Conservation (phyloP, 2,888 invertebrate genomes). For the Eristalis tenax region DNA sequence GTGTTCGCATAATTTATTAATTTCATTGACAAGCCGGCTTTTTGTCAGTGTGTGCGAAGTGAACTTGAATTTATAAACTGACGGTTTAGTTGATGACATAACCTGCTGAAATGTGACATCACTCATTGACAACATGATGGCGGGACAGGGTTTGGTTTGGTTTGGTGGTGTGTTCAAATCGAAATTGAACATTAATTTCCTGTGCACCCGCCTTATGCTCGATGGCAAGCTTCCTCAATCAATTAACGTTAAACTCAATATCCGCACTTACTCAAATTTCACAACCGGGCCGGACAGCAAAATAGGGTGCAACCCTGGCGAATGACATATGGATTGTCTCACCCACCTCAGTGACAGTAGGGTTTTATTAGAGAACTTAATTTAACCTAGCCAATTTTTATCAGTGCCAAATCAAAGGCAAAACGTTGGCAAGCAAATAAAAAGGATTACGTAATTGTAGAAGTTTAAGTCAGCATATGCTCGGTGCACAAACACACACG, state of each 20-base stretch:
- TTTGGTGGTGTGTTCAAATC: not conserved
- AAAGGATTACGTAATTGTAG: constrained; percentile 1
- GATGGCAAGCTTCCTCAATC: not conserved
- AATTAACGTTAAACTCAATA: not conserved
- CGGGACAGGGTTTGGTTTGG: not conserved
- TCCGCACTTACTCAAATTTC: not conserved
- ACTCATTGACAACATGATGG: not conserved
- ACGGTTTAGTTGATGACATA: constrained; percentile 33
- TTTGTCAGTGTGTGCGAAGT: not conserved
- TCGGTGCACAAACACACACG: not conserved
- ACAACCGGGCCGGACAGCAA: not conserved
- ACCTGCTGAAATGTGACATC: constrained; percentile 14
- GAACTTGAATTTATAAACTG: not conserved
- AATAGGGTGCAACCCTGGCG: not conserved
- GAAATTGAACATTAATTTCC: not conserved
- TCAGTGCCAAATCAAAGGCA: not conserved
- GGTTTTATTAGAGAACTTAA: not conserved
- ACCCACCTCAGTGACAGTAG: not conserved
- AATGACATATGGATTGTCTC: not conserved
- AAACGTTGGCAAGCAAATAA: not conserved
- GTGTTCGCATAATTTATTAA: constrained; percentile 8
- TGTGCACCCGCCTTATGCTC: not conserved
- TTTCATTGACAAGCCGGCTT: not conserved
- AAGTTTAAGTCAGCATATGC: not conserved
- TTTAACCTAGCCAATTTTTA: not conserved